Percentiles rank a stretch among this genome's conserved stretches.
phyloP scores from a whole-genome alignment of 2,113 vertebrate genomes.

The Podarcis muralis region DNA sequence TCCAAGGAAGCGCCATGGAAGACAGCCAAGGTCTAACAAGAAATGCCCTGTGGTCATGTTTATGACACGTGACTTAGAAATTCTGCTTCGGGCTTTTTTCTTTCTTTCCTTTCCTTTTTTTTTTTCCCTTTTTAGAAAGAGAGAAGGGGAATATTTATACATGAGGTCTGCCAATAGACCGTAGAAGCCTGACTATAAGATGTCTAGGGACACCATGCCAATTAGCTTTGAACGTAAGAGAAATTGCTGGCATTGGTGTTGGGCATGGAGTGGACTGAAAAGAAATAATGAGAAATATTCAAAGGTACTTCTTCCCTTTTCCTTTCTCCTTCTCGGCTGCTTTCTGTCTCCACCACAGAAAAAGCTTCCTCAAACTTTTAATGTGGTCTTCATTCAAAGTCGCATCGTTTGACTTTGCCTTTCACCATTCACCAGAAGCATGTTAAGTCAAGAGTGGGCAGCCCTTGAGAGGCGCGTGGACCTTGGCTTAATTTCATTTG shows the following conservation, averaged over 20 bases:
- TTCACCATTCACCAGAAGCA: neutral
- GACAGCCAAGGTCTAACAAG: neutral
- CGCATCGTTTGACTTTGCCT: neutral
- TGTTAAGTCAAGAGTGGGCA: no score
- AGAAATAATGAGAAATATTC: neutral
- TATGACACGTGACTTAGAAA: neutral
- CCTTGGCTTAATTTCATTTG: neutral
- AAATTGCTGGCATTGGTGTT: conserved; percentile 19
- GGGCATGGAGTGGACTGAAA: neutral
- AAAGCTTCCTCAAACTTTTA: neutral
- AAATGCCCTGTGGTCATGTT: neutral
- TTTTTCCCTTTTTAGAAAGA: neutral
- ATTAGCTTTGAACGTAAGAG: conserved; percentile 28
- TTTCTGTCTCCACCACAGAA: neutral
- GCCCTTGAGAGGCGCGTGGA: no score
- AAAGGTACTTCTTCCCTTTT: neutral
- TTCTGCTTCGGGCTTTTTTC: neutral
- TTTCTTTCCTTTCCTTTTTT: neutral
- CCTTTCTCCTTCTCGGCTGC: neutral
- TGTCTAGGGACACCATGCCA: neutral
- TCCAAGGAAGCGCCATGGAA: conserved; percentile 7
- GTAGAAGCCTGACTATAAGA: neutral
- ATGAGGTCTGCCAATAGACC: neutral
- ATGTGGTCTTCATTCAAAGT: neutral
- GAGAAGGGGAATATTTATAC: conserved; percentile 8